These are phyloP conservation scores for Drosophila incognita DNA, from an alignment of 2,888 invertebrate genomes.

Conservation along the genomic window DNA sequence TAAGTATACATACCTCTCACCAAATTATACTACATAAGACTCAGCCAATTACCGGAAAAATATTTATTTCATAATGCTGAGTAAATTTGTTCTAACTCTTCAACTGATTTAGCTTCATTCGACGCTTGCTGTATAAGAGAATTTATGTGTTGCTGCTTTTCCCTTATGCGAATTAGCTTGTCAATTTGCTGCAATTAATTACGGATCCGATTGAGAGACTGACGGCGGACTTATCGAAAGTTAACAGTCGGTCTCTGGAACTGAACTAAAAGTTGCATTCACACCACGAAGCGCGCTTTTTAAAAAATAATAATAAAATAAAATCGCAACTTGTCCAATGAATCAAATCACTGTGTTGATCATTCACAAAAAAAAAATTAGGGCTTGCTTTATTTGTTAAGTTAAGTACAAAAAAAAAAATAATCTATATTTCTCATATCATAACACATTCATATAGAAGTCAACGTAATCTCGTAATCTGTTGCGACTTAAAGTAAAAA, in stretches of 20 bases:
- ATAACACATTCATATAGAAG: background rate
- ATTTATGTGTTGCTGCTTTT: conserved; percentile 22
- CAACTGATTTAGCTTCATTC: background rate
- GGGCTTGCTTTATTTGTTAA: background rate
- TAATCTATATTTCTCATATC: background rate
- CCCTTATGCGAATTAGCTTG: conserved; percentile 7
- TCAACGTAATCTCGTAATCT: background rate
- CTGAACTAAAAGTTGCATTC: background rate
- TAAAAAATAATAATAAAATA: background rate
- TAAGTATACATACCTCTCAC: background rate
- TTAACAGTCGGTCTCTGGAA: background rate
- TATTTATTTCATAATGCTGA: background rate
- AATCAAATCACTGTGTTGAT: background rate
- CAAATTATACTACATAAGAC: background rate
- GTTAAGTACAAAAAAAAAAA: background rate
- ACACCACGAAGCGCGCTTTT: background rate
- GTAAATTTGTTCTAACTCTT: conserved; percentile 3
- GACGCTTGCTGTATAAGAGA: background rate
- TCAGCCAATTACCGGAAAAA: background rate
- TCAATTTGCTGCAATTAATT: conserved; percentile 5
- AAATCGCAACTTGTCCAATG: background rate
- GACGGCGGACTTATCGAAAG: conserved; percentile 7
- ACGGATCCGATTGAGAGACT: background rate
- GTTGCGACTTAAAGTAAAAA: conserved; percentile 5
- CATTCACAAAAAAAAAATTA: background rate